Percentiles rank a stretch among this genome's conserved stretches.
These are phyloP conservation scores for Ctenicera cuprea DNA, from an alignment of 2,888 invertebrate species.

Conservation along the genomic window DNA sequence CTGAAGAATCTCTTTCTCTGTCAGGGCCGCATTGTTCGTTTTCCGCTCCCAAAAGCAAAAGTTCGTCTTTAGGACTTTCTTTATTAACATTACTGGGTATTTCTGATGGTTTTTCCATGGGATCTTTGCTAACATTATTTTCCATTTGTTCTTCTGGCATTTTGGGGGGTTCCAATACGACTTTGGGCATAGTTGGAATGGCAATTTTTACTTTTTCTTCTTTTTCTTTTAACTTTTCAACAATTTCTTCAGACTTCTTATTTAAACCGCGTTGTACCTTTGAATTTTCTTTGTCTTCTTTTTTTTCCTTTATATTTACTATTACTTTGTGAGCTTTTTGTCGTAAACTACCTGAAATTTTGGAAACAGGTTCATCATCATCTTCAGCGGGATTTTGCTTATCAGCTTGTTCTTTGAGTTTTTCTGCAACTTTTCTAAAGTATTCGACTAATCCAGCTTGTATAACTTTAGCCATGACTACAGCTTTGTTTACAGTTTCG, in stretches of 20 bases:
- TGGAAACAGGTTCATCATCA: not conserved
- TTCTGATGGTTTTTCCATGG: not conserved
- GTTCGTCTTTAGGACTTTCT: slow-evolving; percentile 64
- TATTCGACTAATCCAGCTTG: slow-evolving; percentile 34
- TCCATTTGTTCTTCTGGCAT: slow-evolving; percentile 3
- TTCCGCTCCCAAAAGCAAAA: slow-evolving; percentile 78
- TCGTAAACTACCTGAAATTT: not conserved
- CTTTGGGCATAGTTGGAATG: not conserved
- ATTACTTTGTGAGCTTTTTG: not conserved
- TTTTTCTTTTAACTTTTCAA: not conserved
- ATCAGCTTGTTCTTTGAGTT: slow-evolving; percentile 4
- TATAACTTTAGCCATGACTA: slow-evolving; percentile 25
- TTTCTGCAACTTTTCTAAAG: slow-evolving; percentile 37
- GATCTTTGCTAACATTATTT: not conserved
- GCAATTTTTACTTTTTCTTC: not conserved
- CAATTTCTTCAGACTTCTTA: not conserved
- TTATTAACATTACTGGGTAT: slow-evolving; percentile 30
- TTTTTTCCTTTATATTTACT: not conserved
- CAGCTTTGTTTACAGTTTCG: slow-evolving; percentile 19
- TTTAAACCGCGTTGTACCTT: not conserved
- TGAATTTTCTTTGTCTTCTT: not conserved
- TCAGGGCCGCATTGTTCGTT: slow-evolving; percentile 86
- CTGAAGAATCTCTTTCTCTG: slow-evolving; percentile 80
- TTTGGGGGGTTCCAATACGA: slow-evolving; percentile 5
- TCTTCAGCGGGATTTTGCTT: not conserved